A percentile compares a stretch with the other conserved stretches of the same genome.
phyloP scores from a whole-genome alignment of 2,113 vertebrate genomes.

The Acrocephalus arundinaceus region DNA sequence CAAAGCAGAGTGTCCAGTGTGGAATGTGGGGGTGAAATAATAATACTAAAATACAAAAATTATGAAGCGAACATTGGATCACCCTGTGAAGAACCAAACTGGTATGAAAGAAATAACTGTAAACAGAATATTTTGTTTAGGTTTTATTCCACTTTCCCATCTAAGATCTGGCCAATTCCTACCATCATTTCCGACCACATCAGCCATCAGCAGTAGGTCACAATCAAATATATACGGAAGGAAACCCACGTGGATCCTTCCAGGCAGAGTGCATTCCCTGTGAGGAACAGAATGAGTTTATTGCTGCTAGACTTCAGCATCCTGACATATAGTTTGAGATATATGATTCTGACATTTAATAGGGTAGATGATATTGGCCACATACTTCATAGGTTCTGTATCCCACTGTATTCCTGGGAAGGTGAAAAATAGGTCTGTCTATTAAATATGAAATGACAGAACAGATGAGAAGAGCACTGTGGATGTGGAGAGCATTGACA shows the following conservation, averaged over 20 bases:
- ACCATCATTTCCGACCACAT: fast-evolving
- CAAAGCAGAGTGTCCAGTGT: not conserved
- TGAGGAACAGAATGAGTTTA: conserved; percentile 44
- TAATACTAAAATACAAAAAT: not conserved
- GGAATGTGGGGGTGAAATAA: not conserved
- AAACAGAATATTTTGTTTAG: not conserved
- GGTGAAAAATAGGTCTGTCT: conserved; percentile 66
- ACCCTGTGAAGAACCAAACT: not conserved
- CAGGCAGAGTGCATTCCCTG: not conserved
- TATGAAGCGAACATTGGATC: not conserved
- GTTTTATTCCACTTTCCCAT: not conserved
- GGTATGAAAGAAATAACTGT: not conserved
- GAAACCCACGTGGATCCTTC: not conserved
- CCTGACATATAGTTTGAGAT: conserved; percentile 70
- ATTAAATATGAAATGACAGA: conserved; percentile 63
- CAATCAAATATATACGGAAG: not conserved
- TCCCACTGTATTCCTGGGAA: conserved; percentile 62
- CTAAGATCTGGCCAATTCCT: not conserved
- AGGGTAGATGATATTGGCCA: conserved; percentile 72
- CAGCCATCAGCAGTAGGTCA: not conserved
- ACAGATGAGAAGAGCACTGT: conserved; percentile 63
- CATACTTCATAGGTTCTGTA: conserved; percentile 71
- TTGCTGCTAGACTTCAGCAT: conserved; percentile 44
- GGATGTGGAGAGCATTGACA: conserved; percentile 30
- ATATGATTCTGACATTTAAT: conserved; percentile 79